phyloP scores from a whole-genome alignment of 2,113 vertebrate genomes.

The Neopipo cinnamomea region DNA sequence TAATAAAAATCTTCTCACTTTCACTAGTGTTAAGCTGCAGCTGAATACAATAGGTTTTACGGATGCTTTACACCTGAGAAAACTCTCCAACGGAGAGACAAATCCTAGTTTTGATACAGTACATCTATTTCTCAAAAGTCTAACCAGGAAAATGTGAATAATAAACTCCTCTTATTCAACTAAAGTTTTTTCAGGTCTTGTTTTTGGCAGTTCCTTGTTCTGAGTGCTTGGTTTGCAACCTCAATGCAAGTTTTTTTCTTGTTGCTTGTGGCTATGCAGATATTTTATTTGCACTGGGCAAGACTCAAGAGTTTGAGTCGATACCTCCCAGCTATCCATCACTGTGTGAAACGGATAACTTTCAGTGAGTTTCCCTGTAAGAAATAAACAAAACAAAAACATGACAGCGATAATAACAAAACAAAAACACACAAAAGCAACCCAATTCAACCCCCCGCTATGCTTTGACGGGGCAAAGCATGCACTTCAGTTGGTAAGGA shows the following conservation, averaged over 20 bases:
- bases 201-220: not conserved
- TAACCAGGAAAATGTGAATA: not conserved
- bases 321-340: not conserved
- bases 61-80: not conserved
- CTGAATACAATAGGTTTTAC: not conserved
- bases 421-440: not conserved
- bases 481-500: accelerated
- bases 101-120: not conserved
- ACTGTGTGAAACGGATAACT: not conserved
- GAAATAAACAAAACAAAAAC: not conserved
- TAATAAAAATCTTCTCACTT: not conserved
- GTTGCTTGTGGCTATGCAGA: not conserved
- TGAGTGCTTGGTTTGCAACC: not conserved
- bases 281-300: not conserved
- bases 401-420: not conserved
- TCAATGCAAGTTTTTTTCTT: not conserved
- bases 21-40: not conserved
- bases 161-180: not conserved
- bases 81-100: not conserved
- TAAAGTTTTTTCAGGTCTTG: not conserved
- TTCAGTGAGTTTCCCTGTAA: not conserved
- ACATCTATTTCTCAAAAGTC: not conserved
- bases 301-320: not conserved
- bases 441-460: accelerated
- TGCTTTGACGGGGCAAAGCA: not conserved